A percentile compares a stretch with the other conserved stretches of the same genome.
phyloP scores from a whole-genome alignment of 1,140 invertebrate species.

The Vanessa tameamea region DNA sequence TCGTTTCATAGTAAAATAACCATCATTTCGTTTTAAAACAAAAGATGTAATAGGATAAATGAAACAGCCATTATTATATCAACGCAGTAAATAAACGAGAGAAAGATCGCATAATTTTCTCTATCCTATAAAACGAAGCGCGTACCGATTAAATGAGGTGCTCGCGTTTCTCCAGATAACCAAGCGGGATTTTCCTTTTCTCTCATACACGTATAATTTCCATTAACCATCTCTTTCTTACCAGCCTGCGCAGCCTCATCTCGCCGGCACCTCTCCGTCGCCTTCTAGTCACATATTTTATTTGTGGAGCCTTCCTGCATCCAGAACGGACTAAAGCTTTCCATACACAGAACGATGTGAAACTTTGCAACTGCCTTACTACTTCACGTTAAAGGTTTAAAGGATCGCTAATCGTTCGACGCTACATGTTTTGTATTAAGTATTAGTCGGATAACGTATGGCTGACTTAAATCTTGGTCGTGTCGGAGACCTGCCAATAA shows the following conservation, averaged over 20 bases:
- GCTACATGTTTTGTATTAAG: not conserved
- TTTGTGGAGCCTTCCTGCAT: conserved; percentile 79
- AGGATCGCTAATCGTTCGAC: not conserved
- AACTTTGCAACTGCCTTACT: conserved; percentile 32
- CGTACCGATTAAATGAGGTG: conserved; percentile 80
- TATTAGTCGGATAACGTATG: conserved; percentile 49
- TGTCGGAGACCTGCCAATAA: conserved; percentile 73
- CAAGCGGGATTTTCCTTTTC: conserved; percentile 56
- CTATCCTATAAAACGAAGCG: conserved; percentile 74
- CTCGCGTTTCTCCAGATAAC: conserved; percentile 79
- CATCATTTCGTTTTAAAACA: not conserved
- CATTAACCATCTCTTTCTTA: conserved; percentile 47
- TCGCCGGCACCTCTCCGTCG: conserved; percentile 75
- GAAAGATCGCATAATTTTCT: conserved; percentile 65
- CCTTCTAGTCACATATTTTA: conserved; percentile 80
- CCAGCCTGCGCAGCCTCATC: conserved; percentile 73
- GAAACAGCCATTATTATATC: not conserved
- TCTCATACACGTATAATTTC: conserved; percentile 40
- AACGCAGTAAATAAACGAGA: conserved; percentile 8
- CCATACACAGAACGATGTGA: conserved; percentile 54
- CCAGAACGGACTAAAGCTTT: conserved; percentile 69
- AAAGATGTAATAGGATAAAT: not conserved
- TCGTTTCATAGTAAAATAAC: not conserved
- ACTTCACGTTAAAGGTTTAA: conserved; percentile 20
- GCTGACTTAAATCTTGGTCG: conserved; percentile 57